A percentile compares a stretch with the other conserved stretches of the same genome.
Evolutionary conservation across 2,888 invertebrate genomes (phyloP).

Genomic region (Microplitis manilae): DNA sequence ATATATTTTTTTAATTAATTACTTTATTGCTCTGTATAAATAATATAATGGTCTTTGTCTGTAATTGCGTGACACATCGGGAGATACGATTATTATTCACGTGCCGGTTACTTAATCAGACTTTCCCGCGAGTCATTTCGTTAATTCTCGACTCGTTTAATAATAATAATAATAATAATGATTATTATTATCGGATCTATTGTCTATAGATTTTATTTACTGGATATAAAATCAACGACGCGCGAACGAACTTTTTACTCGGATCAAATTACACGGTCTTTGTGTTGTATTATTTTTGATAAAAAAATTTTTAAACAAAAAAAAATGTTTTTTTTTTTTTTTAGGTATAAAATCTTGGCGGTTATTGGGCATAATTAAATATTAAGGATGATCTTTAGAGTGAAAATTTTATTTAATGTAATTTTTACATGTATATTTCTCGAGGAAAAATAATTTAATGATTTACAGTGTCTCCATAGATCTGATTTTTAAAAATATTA

Average conservation of each 20-base stretch:
- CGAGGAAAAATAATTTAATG: no score
- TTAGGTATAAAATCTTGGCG: no score
- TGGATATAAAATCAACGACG: neutral
- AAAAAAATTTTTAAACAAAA: no score
- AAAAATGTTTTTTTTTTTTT: no score
- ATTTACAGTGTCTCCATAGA: no score
- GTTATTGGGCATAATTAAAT: no score
- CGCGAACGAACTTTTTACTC: slow-evolving; percentile 6
- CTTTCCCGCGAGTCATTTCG: neutral
- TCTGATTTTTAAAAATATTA: no score
- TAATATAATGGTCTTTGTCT: neutral
- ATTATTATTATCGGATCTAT: neutral
- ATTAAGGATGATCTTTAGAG: no score
- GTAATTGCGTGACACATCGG: neutral
- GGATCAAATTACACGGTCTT: neutral
- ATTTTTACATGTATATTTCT: no score
- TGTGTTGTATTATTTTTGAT: neutral
- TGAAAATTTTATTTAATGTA: no score
- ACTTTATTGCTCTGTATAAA: neutral
- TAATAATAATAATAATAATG: neutral
- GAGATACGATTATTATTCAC: neutral
- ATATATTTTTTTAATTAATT: neutral
- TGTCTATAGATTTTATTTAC: neutral
- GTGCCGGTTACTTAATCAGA: neutral
- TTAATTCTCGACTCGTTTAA: neutral